phyloP scores from a whole-genome alignment of 92 coral and sea anemone genomes.

The Epizoanthus rinbou region DNA sequence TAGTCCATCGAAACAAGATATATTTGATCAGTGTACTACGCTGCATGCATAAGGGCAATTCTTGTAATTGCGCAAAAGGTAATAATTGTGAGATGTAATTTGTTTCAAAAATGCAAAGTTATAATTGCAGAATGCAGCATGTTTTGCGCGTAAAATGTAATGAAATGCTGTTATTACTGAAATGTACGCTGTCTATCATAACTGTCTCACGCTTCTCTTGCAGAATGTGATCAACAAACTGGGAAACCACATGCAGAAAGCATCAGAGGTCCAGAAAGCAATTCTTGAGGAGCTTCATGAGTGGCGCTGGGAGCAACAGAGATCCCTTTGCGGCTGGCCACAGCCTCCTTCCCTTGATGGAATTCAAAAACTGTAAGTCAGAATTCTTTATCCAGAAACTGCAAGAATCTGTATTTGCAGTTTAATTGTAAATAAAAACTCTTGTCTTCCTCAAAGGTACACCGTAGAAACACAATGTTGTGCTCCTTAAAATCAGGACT shows the following conservation, averaged over 20 bases:
- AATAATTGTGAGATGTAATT: too few species aligned
- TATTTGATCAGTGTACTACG: too few species aligned
- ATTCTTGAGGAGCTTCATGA: constrained; percentile 66
- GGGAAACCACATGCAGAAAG: constrained; percentile 65
- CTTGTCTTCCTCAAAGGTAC: too few species aligned
- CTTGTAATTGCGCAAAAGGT: too few species aligned
- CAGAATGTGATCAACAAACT: constrained; percentile 69
- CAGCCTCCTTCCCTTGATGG: constrained; percentile 80
- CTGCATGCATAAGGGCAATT: too few species aligned
- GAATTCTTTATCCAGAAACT: not conserved
- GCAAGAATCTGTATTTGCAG: not conserved
- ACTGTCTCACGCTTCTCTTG: not conserved
- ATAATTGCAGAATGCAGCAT: too few species aligned
- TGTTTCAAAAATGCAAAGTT: too few species aligned
- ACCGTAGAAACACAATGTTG: too few species aligned
- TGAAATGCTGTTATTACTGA: not conserved
- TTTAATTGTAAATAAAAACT: not conserved
- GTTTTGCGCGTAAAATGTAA: too few species aligned
- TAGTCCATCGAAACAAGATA: too few species aligned
- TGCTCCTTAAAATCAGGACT: not conserved
- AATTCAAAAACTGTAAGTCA: constrained; percentile 70
- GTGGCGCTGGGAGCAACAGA: constrained; percentile 82
- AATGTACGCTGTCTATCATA: not conserved
- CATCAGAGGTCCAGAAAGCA: constrained; percentile 63
- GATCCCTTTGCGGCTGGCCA: constrained; percentile 85